A percentile compares a stretch with the other conserved stretches of the same genome.
These are phyloP conservation scores for Didymodactylos carnosus DNA, from an alignment of 2,888 invertebrate species.

Conservation along the genomic window DNA sequence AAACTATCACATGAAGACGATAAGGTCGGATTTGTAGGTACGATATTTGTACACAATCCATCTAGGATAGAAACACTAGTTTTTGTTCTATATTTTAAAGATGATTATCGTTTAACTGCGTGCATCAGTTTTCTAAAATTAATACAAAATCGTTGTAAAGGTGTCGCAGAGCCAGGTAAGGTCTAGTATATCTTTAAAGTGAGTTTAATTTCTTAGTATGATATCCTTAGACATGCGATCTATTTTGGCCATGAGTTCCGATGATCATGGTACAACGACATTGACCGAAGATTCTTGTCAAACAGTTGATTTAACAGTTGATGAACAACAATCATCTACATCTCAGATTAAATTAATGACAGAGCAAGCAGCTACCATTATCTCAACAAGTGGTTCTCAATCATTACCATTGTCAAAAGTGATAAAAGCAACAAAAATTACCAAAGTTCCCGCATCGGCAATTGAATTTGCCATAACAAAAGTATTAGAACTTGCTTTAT, in stretches of 20 bases:
- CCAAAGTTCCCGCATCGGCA: conserved; percentile 46
- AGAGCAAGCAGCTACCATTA: no score
- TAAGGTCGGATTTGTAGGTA: conserved; percentile 26
- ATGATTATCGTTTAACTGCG: conserved; percentile 70
- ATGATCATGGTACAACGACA: not conserved
- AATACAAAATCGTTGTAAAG: conserved; percentile 37
- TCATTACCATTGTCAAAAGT: no score
- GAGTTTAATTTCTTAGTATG: no score
- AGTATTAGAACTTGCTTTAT: conserved; percentile 50
- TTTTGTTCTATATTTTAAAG: conserved; percentile 33
- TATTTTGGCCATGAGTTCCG: not conserved
- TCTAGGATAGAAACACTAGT: not conserved
- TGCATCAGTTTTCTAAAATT: conserved; percentile 64
- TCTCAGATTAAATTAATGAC: no score
- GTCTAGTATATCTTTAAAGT: no score
- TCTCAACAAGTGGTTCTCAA: no score
- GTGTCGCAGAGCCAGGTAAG: conserved; percentile 10
- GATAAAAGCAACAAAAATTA: not conserved
- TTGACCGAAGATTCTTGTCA: not conserved
- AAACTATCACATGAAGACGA: conserved; percentile 41
- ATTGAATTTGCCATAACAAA: conserved; percentile 58
- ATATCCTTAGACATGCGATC: no score
- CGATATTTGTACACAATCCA: not conserved
- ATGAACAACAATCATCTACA: not conserved
- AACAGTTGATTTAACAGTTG: not conserved